phyloP scores from a whole-genome alignment of 2,888 invertebrate genomes.

The Rhimphoctona megacephalus region DNA sequence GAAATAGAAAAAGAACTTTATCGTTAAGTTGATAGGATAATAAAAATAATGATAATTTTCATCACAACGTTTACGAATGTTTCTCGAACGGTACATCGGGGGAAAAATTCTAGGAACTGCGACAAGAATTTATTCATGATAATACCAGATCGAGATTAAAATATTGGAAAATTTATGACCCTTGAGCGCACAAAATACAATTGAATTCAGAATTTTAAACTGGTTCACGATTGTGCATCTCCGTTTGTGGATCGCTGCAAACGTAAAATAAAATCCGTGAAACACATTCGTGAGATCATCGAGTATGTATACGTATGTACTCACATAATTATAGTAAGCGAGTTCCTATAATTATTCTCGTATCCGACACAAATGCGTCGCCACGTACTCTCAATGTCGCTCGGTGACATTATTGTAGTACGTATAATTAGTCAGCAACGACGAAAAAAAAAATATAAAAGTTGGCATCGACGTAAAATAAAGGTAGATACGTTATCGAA shows the following conservation, averaged over 20 bases:
- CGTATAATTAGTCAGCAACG: not conserved
- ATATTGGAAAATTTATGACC: not conserved
- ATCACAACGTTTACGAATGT: not conserved
- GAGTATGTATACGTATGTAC: not conserved
- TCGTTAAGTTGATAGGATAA: not conserved
- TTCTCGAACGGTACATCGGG: not conserved
- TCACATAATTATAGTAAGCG: not conserved
- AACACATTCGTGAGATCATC: constrained; percentile 52
- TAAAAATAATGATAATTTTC: not conserved
- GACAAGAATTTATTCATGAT: not conserved
- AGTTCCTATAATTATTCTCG: constrained; percentile 32
- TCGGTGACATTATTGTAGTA: constrained; percentile 3
- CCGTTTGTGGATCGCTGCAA: too few relatives aligned
- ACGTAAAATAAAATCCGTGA: not conserved
- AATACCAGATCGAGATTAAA: not conserved
- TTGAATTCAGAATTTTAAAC: not conserved
- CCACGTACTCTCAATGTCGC: constrained; percentile 40
- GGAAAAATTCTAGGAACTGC: not conserved
- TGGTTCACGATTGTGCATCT: too few relatives aligned
- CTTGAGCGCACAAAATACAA: not conserved
- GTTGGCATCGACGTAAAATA: not conserved
- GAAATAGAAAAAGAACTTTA: not conserved
- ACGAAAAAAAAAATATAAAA: constrained; percentile 25
- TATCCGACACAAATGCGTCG: constrained; percentile 32
- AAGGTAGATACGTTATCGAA: constrained; percentile 55